Percentiles rank a stretch among this genome's conserved stretches.
Conservation (phyloP, 2,888 invertebrate genomes). For the Dicranocentrus wangi region DNA sequence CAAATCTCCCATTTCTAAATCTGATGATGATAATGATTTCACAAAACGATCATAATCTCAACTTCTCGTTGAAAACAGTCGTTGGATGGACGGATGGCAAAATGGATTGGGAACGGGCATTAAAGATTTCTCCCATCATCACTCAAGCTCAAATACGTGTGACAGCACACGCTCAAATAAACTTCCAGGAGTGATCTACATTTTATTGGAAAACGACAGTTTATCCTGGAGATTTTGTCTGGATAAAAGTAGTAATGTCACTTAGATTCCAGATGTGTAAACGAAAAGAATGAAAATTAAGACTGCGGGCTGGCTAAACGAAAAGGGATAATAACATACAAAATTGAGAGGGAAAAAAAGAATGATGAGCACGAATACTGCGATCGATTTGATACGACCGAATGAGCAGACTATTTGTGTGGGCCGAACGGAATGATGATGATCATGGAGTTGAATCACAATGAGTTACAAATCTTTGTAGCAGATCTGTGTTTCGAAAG, state of each 20-base stretch:
- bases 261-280: neutral
- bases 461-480: conserved; percentile 36
- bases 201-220: conserved; percentile 35
- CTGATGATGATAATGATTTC: too few species aligned
- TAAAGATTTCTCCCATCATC: too few species aligned
- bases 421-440: conserved; percentile 17
- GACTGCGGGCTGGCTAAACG: neutral
- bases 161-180: conserved; percentile 8
- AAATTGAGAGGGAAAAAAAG: neutral
- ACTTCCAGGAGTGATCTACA: conserved; percentile 36
- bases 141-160: too few species aligned
- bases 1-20: too few species aligned
- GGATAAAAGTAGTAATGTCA: neutral
- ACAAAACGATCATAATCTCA: too few species aligned
- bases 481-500: conserved; percentile 19
- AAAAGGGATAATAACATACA: neutral
- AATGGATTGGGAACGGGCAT: too few species aligned
- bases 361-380: neutral
- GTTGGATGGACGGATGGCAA: too few species aligned
- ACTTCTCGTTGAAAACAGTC: too few species aligned
- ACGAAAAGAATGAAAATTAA: conserved; percentile 23
- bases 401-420: neutral
- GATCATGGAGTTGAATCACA: conserved; percentile 42
- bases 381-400: conserved; percentile 22
- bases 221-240: conserved; percentile 12